Percentiles rank a stretch among this genome's conserved stretches.
Conservation (phyloP, 2,113 vertebrate species). For the Xenopus laevis region DNA sequence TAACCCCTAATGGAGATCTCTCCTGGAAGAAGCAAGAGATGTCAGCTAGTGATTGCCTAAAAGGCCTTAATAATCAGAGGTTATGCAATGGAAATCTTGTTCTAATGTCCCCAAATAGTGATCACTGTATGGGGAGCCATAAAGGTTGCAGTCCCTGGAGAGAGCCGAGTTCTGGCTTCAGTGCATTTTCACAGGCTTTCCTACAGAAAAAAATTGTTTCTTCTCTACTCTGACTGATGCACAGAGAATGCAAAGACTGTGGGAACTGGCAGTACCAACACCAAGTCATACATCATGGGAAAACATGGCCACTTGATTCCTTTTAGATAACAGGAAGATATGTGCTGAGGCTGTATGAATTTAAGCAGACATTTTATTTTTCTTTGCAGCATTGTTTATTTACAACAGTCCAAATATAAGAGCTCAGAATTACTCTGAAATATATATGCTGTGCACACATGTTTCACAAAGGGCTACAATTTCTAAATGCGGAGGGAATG, state of each 20-base stretch:
- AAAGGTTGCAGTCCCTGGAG: conserved; percentile 68
- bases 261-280: conserved; percentile 72
- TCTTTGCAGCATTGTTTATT: background rate
- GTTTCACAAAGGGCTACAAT: too few relatives aligned
- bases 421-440: too few relatives aligned
- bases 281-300: conserved; percentile 63
- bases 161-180: conserved; percentile 67
- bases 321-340: conserved; percentile 41
- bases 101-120: conserved; percentile 69
- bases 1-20: too few relatives aligned
- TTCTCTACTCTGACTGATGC: conserved; percentile 74
- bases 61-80: conserved; percentile 52
- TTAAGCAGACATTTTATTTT: background rate
- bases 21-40: too few relatives aligned
- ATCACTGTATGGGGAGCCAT: conserved; percentile 68
- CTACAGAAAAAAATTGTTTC: conserved; percentile 71
- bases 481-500: too few relatives aligned
- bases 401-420: background rate
- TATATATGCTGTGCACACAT: too few relatives aligned
- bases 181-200: conserved; percentile 77
- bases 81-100: conserved; percentile 64
- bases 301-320: conserved; percentile 53
- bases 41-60: too few relatives aligned
- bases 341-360: conserved; percentile 4
- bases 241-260: conserved; percentile 75